Evolutionary conservation across 2,113 vertebrate species (phyloP), one percentile per base, ranked within the genome.

Genomic region (Phrynocephalus versicolor): DNA sequence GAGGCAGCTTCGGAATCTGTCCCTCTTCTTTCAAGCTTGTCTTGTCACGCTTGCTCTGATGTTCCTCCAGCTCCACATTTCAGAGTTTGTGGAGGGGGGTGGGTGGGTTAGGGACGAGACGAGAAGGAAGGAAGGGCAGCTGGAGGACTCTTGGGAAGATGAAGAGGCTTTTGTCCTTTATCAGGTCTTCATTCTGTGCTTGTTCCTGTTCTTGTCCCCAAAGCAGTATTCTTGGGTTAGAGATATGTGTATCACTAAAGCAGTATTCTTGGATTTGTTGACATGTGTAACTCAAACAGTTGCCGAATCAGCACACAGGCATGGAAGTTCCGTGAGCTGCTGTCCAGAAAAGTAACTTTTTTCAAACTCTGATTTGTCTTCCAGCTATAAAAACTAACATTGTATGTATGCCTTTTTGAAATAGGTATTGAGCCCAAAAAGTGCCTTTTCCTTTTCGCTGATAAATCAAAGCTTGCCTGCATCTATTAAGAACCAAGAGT

Each of bases 11-110:
- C 74, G 84, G 79, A 78, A 86, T 23, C 19, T 65, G 78, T 74
- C 84, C 84, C 84, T 86, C 84, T 86, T 74, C 78, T 86, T 81
- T 73, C 70, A 86, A 86, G 84, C 78, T 62, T 86, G 78, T 86
- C 78, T 86, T 86, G 84, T 86, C 84, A 86, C 19, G 69, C 84
- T 81, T 73, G 57, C 84, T 86, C 84, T 81, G 84, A 86, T 74
- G 84, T 86, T 86, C 33, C 78, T 86, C 78, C 84, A 86, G 78
- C 84, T 86, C 84, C 78, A 57, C 70, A 74, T 81, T 85, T 80
- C 69, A 64, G 37, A 10, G 45, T 51, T 51, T 51, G 45, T 51
- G 45, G 45, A 51, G 45, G 45, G n/a, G 45, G 45, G 45, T 51
- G 45, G 45, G 45, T 51, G 45, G 45, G 45, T 51, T 51, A 51